Conservation (phyloP, 2,113 vertebrate genomes). For the Cephalopholis sonnerati region DNA sequence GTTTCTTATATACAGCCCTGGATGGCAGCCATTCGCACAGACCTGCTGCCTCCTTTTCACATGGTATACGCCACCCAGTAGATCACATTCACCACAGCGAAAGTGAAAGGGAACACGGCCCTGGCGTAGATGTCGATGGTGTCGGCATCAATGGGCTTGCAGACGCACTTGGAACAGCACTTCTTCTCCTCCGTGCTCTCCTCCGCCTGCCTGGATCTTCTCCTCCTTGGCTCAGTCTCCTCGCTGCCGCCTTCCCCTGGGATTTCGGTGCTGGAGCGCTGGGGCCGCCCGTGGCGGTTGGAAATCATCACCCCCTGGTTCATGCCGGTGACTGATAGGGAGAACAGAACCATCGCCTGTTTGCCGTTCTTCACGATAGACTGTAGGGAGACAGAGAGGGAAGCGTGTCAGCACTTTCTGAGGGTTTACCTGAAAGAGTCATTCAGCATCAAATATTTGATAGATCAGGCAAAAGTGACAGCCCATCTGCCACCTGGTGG, state of each 20-base stretch:
- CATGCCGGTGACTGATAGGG: slow-evolving; percentile 94
- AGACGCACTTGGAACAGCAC: slow-evolving; percentile 89
- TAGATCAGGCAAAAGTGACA: not conserved
- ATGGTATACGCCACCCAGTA: slow-evolving; percentile 98
- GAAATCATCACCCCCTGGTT: slow-evolving; percentile 90
- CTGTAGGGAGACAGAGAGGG: slow-evolving; percentile 75
- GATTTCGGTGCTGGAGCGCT: slow-evolving; percentile 81
- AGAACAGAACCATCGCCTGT: slow-evolving; percentile 95
- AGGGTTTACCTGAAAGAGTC: not conserved
- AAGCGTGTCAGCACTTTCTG: not conserved
- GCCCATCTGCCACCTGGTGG: not conserved
- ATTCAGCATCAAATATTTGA: not conserved
- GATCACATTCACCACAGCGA: slow-evolving; percentile 96
- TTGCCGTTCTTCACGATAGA: slow-evolving; percentile 92
- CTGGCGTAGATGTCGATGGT: slow-evolving; percentile 97
- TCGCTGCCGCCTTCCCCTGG: slow-evolving; percentile 81
- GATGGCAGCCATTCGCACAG: slow-evolving; percentile 35
- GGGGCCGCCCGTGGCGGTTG: slow-evolving; percentile 84
- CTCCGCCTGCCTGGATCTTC: slow-evolving; percentile 71
- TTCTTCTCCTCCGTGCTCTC: slow-evolving; percentile 81
- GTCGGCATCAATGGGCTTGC: slow-evolving; percentile 96
- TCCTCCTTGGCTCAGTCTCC: slow-evolving; percentile 85
- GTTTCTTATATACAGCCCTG: slow-evolving; percentile 69
- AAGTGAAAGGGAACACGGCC: slow-evolving; percentile 95
- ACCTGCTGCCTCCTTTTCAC: slow-evolving; percentile 76